Base-by-base conservation (phyloP, 2,113 vertebrate genomes). In the Megaceryle torquata region DNA sequence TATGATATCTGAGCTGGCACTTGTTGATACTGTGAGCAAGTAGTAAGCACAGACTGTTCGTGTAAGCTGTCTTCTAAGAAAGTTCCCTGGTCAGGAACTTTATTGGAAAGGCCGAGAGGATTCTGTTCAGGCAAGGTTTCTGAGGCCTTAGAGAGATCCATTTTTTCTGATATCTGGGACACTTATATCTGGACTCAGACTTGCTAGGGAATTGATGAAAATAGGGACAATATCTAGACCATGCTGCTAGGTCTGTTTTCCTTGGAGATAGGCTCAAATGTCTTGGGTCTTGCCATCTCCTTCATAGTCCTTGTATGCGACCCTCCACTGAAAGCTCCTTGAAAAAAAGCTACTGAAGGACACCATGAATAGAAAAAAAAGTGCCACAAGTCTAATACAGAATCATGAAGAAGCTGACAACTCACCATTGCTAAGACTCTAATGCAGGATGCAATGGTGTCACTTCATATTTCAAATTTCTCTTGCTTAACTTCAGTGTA, bases 211-310 rank as follows among this genome's bases (percentile, higher is more conserved):
- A 92, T 96, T 90, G 92, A 93, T 93, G 88, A 93, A 97, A 97
- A 95, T 96, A 95, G 95, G 93, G 95, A 64, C 81, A 84, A 53
- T 96, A 95, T 93, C 93, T 96, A 96, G 90, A 95, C 86, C 88
- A 2, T 71, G 88, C 88, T 76, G 92, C 92, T 88, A 94, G 92
- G 82, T 96, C 89, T 96, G 77, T 84, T 95, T 84, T 79, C 95
- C 93, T 93, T 61, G 43, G 95, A 96, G 95, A 91, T 57, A 88
- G 57, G 53, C 56, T 84, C 88, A 94, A 95, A 75, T 69, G 65
- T 15, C 95, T 82, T 90, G 95, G 88, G 96, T 75, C 67, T 82
- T 89, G 63, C 89, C 84, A 84, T 95, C 76, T 94, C 93, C 80
- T 93, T 95, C 22, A 8, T 1, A 95, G 88, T 86, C 95, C 90